Conservation (phyloP, 1,140 invertebrate genomes). For the Notospermus geniculatus region DNA sequence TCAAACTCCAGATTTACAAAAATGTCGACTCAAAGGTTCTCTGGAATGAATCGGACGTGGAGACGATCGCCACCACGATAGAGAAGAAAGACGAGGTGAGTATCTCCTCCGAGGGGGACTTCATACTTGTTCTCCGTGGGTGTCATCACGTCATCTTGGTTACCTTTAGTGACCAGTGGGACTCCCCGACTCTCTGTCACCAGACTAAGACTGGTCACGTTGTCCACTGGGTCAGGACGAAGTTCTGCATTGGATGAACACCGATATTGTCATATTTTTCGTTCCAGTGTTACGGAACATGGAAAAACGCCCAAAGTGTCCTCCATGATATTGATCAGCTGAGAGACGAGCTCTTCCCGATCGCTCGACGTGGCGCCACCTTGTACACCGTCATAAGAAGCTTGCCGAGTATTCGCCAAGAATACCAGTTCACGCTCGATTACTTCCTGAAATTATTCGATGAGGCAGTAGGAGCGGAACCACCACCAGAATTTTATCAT, state of each 20-base stretch:
- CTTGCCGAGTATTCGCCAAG: slow-evolving; percentile 39
- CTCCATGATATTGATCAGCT: slow-evolving; percentile 42
- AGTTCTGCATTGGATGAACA: slow-evolving; percentile 41
- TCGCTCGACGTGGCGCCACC: slow-evolving; percentile 47
- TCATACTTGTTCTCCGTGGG: too few relatives aligned
- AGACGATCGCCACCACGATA: slow-evolving; percentile 3
- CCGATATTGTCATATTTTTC: neutral
- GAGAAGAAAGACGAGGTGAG: slow-evolving; percentile 5
- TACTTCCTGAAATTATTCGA: slow-evolving; percentile 50
- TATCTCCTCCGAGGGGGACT: too few relatives aligned
- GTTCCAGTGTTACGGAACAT: slow-evolving; percentile 10
- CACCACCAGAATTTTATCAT: slow-evolving; percentile 33
- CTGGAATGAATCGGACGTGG: slow-evolving; percentile 11
- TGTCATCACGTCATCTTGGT: too few relatives aligned
- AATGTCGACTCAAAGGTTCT: slow-evolving; percentile 3
- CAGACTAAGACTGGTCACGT: slow-evolving; percentile 21
- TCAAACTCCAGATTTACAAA: slow-evolving; percentile 12
- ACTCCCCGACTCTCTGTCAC: too few relatives aligned
- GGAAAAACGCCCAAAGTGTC: slow-evolving; percentile 33
- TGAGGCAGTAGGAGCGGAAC: slow-evolving; percentile 45
- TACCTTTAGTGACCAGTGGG: too few relatives aligned
- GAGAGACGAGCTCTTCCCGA: slow-evolving; percentile 48
- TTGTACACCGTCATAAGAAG: slow-evolving; percentile 43
- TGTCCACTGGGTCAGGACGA: slow-evolving; percentile 34
- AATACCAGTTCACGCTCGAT: slow-evolving; percentile 47